These are phyloP conservation scores for Oscheius onirici DNA, from an alignment of 2,888 invertebrate genomes.

Conservation along the genomic window DNA sequence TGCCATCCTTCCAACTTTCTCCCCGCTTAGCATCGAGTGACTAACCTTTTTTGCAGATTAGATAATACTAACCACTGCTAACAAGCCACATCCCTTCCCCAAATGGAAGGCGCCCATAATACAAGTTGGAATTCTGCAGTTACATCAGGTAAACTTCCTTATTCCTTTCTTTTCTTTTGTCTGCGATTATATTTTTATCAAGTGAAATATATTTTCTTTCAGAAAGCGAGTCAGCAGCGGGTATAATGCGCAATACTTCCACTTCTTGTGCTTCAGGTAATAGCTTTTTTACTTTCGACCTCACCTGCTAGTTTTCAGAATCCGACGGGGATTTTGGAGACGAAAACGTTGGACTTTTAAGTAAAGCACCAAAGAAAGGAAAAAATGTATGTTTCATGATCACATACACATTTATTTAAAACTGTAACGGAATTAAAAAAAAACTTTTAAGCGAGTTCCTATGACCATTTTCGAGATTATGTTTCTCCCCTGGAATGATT, in stretches of 20 bases:
- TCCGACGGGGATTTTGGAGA: conserved; percentile 35
- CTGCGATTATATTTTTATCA: not conserved
- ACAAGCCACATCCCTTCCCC: not conserved
- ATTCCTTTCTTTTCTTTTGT: not conserved
- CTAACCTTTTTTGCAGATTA: not conserved
- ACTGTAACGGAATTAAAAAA: no score
- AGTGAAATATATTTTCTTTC: not conserved
- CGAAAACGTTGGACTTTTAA: conserved; percentile 34
- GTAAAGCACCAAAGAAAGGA: conserved; percentile 22
- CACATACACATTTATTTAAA: no score
- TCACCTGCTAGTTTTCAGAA: conserved; percentile 4
- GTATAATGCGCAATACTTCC: conserved; percentile 15
- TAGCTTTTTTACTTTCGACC: not conserved
- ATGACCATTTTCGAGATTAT: no score
- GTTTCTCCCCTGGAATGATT: no score
- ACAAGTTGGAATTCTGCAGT: not conserved
- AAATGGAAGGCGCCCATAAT: conserved; percentile 13
- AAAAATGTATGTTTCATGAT: conserved; percentile 25
- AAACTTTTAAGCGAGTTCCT: no score
- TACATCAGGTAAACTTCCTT: not conserved
- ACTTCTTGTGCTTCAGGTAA: conserved; percentile 32
- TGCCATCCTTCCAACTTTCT: not conserved
- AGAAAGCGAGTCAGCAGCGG: conserved; percentile 15
- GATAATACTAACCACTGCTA: not conserved
- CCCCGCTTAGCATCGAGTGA: not conserved